A percentile compares a stretch with the other conserved stretches of the same genome.
Conservation (phyloP, 2,113 vertebrate genomes). For the Alligator mississippiensis region DNA sequence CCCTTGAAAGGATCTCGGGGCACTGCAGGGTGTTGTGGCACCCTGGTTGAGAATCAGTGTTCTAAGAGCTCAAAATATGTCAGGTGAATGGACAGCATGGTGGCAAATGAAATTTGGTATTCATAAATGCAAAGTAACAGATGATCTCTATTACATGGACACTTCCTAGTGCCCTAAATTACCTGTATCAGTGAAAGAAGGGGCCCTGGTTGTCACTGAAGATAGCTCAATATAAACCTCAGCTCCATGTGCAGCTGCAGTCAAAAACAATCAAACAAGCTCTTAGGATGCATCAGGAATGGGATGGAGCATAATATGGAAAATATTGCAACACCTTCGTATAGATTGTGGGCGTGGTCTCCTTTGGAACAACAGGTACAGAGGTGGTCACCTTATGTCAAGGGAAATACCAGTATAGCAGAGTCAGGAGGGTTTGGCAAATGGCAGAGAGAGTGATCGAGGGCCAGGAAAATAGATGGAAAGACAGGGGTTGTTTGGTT, state of each 20-base stretch:
- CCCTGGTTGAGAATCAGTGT: too few species aligned
- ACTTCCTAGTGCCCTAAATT: background rate
- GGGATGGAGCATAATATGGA: background rate
- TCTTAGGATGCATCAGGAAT: background rate
- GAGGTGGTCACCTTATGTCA: background rate
- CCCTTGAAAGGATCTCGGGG: too few species aligned
- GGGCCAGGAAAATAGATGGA: background rate
- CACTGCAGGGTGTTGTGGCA: too few species aligned
- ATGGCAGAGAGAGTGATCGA: background rate
- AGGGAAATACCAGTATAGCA: background rate
- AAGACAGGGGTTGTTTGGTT: background rate
- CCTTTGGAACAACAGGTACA: background rate
- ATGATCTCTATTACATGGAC: background rate
- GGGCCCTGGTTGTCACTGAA: background rate
- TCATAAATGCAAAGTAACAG: background rate
- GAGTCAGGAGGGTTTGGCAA: background rate
- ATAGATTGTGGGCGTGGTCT: background rate
- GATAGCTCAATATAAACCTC: slow-evolving; percentile 2
- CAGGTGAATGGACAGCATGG: rapidly evolving
- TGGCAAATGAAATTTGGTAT: background rate
- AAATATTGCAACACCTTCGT: background rate
- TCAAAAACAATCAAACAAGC: background rate
- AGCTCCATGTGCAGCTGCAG: background rate
- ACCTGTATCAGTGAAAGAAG: background rate
- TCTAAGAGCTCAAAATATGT: background rate